These are phyloP conservation scores for Carposina sasakii DNA, from an alignment of 1,140 invertebrate genomes.

Conservation along the genomic window DNA sequence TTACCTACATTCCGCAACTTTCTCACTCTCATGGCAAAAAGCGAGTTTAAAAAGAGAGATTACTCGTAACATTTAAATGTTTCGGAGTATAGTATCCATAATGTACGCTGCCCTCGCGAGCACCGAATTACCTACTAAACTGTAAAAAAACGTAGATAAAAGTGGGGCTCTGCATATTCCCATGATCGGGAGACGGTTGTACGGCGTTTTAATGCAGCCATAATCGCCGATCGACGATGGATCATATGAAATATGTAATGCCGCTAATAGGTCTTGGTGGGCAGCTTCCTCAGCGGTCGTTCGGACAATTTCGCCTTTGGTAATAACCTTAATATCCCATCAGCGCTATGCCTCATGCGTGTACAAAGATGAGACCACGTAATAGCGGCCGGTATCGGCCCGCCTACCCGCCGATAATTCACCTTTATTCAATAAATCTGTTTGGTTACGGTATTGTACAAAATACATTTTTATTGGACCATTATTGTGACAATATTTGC, in stretches of 20 bases:
- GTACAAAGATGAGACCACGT: slow-evolving; percentile 49
- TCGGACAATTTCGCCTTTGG: slow-evolving; percentile 55
- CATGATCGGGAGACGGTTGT: slow-evolving; percentile 45
- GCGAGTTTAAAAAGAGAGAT: slow-evolving; percentile 27
- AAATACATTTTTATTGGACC: slow-evolving; percentile 6
- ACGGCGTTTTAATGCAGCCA: slow-evolving; percentile 59
- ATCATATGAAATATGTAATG: slow-evolving; percentile 64
- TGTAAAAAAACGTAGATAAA: slow-evolving; percentile 56
- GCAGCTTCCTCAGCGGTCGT: slow-evolving; percentile 67
- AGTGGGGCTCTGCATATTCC: slow-evolving; percentile 44
- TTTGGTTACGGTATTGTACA: slow-evolving; percentile 22
- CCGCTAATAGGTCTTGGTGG: slow-evolving; percentile 56
- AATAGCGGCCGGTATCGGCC: slow-evolving; percentile 34
- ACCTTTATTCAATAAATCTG: slow-evolving; percentile 47
- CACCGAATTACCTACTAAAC: slow-evolving; percentile 55
- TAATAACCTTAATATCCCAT: slow-evolving; percentile 65
- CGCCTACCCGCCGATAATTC: slow-evolving; percentile 36
- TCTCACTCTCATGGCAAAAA: slow-evolving; percentile 25
- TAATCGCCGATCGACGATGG: slow-evolving; percentile 50
- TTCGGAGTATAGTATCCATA: slow-evolving; percentile 38
- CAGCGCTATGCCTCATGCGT: slow-evolving; percentile 45
- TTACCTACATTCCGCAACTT: no score
- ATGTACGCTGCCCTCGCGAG: slow-evolving; percentile 37
- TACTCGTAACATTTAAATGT: slow-evolving; percentile 37
- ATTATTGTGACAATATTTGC: no score